A percentile compares a stretch with the other conserved stretches of the same genome.
Evolutionary conservation across 37 sponge, comb jelly and placozoan species (phyloP).

Genomic region (Dysidea cf. avara): DNA sequence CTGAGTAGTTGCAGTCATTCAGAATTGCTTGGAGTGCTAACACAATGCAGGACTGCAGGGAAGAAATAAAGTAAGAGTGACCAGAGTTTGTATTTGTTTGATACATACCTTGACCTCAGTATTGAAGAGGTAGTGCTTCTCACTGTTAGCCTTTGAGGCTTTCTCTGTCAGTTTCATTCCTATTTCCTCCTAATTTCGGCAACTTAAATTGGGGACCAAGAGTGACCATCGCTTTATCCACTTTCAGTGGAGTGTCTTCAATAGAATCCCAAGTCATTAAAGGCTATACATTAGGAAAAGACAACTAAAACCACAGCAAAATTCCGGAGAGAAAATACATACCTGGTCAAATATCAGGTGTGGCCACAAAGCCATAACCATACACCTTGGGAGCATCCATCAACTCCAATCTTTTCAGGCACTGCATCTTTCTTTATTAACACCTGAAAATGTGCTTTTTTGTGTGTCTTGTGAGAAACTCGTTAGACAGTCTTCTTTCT

Average conservation of each 20-base stretch:
- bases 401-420: conserved; percentile 80
- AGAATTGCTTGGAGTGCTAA: conserved; percentile 29
- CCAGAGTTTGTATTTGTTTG: too few species aligned
- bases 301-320: conserved; percentile 50
- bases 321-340: not conserved
- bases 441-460: not conserved
- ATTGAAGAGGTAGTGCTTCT: conserved; percentile 52
- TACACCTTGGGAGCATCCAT: conserved; percentile 86
- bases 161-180: conserved; percentile 69
- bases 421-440: not conserved
- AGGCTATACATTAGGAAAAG: conserved; percentile 70
- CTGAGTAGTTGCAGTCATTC: conserved; percentile 64
- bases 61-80: not conserved
- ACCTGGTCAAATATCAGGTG: conserved; percentile 89
- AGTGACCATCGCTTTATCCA: conserved; percentile 59
- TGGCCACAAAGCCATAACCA: conserved; percentile 85
- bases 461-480: conserved; percentile 34
- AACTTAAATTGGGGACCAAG: conserved; percentile 85
- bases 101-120: conserved; percentile 5
- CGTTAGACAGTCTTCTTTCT: conserved; percentile 64
- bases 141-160: conserved; percentile 61
- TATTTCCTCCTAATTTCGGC: conserved; percentile 72
- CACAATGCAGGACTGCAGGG: conserved; percentile 32
- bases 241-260: conserved; percentile 80
- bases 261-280: conserved; percentile 95